Base-by-base conservation (phyloP, 2,888 invertebrate species). In the Barypeithes pellucidus region DNA sequence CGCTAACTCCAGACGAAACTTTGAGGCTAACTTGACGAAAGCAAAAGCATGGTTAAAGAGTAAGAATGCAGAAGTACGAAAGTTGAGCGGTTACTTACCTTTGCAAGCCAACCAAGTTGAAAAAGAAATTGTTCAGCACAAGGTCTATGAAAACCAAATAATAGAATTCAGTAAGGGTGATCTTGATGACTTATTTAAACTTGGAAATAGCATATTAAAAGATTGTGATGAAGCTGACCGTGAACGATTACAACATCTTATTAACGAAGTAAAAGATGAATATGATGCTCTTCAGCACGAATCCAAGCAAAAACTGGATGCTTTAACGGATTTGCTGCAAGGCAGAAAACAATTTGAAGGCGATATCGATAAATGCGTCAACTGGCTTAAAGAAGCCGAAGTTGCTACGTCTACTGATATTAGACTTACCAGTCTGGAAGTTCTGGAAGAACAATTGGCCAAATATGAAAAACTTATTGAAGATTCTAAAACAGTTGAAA, bases 371-470 rank as follows among this genome's bases (percentile, higher is more conserved):
- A 92, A 92, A 80, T 93, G 95, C 82, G 92, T 94, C 77, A 91
- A 94, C 79, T 98, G 97, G 97, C 88, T 97, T 43, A 94, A 95
- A 78, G 95, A 97, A 86, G 95, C 95, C 29, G 96, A 97, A 85
- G 94, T 95, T 0, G 93, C 94, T 2, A 93, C 94, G 0, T 92
- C 94, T 9, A 91, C 93, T 36, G 95, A 96, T 81, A 87, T 96
- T 3, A 90, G 95, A 50, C 91, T 93, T 18, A 92, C 94, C 0
- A 95, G 92, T 80, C 88, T 95, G 18, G 94, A 95, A 78, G 90
- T 95, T 0, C 86, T 97, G 29, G 94, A 96, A 84, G 96, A 97
- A 85, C 96, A 97, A 82, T 86, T 95, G 47, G 89, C 90, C n/a
- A 96, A 96, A 87, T 95, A 95, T 81, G 92, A 93, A 77, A 93